Conservation (phyloP, 2,797 vertebrate genomes). For the Manis crassicaudata region DNA sequence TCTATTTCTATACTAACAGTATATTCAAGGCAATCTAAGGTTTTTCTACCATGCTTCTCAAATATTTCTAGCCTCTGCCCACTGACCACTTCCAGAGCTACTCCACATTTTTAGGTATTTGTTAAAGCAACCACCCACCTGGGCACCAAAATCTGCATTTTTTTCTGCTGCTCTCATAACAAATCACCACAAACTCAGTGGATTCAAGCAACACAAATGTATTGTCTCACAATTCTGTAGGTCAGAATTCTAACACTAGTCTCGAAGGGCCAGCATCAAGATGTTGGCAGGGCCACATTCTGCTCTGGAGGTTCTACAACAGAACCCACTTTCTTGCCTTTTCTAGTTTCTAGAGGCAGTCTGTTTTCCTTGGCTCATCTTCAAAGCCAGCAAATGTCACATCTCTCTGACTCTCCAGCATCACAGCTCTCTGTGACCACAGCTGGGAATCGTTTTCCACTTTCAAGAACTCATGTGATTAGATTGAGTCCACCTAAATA, state of each 20-base stretch:
- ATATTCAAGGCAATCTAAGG: neutral
- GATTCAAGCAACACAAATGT: neutral
- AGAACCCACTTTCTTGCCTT: neutral
- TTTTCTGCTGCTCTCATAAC: neutral
- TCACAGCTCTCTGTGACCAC: neutral
- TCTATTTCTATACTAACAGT: neutral
- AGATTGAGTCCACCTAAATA: neutral
- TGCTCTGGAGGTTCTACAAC: neutral
- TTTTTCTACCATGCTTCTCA: neutral
- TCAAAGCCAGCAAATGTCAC: neutral
- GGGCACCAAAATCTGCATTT: neutral
- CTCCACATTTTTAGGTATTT: neutral
- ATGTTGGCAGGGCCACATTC: neutral
- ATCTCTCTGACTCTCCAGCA: neutral
- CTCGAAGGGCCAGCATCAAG: neutral
- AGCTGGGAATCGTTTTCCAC: neutral
- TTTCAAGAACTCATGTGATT: neutral
- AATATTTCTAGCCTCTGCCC: neutral
- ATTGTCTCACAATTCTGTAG: neutral
- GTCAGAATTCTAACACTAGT: neutral
- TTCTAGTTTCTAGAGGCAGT: neutral
- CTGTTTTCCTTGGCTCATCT: neutral
- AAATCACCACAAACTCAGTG: neutral
- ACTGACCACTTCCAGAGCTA: neutral
- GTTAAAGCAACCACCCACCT: neutral